Conservation (phyloP, 2,797 vertebrate genomes). For the Chromobotia macracanthus region DNA sequence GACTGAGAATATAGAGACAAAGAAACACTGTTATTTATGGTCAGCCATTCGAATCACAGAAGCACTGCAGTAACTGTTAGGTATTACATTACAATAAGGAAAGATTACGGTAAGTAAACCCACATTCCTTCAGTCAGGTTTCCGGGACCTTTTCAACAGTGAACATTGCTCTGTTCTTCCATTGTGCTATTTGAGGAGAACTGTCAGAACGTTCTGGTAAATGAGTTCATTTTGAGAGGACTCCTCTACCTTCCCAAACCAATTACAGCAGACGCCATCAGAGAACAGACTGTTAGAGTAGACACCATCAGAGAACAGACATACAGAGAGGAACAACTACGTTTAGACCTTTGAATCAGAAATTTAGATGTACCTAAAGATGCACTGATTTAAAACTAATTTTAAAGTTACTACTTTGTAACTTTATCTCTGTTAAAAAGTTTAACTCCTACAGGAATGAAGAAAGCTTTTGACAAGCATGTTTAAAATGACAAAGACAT, state of each 20-base stretch:
- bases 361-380: not conserved
- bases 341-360: not conserved
- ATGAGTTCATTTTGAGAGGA: not conserved
- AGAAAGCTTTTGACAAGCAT: not conserved
- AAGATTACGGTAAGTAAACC: not conserved
- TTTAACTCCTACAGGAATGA: not conserved
- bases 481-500: not conserved
- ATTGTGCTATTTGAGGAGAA: not conserved
- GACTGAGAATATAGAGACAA: slow-evolving; percentile 12
- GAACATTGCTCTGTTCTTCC: slow-evolving; percentile 3
- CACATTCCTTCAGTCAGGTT: not conserved
- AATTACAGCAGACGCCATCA: not conserved
- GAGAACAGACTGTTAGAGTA: not conserved
- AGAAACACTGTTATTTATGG: slow-evolving; percentile 12
- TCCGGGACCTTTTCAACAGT: not conserved
- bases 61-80: not conserved
- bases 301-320: not conserved
- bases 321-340: not conserved
- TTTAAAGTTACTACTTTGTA: not conserved
- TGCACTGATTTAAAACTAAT: not conserved
- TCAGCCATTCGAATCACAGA: not conserved
- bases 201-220: not conserved
- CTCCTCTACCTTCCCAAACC: not conserved
- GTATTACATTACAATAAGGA: slow-evolving; percentile 5
- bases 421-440: not conserved